Conservation (phyloP, 2,888 invertebrate species). For the Megalurothrips usitatus region DNA sequence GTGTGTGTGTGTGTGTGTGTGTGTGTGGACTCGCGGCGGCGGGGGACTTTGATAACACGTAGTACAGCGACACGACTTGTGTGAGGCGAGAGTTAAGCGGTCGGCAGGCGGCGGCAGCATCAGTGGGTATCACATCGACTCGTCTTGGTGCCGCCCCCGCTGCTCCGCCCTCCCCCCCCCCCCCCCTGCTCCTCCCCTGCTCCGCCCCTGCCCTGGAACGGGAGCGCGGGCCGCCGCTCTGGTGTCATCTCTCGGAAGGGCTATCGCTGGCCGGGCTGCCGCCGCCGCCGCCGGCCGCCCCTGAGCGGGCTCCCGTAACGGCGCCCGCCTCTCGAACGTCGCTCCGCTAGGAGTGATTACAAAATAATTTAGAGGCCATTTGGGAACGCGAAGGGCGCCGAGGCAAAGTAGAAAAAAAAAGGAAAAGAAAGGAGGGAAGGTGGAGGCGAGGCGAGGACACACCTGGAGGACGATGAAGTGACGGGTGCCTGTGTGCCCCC, state of each 20-base stretch:
- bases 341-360: constrained; percentile 18
- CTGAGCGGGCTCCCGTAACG: not conserved
- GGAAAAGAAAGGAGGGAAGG: not conserved
- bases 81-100: no score
- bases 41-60: no score
- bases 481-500: not conserved
- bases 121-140: no score
- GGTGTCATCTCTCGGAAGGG: not conserved
- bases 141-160: no score
- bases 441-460: not conserved
- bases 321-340: not conserved
- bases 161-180: no score
- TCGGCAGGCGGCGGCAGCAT: no score
- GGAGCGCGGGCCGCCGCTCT: no score
- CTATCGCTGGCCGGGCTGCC: not conserved
- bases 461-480: not conserved
- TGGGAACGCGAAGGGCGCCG: constrained; percentile 6
- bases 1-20: no score
- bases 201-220: no score
- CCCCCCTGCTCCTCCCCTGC: no score
- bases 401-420: not conserved
- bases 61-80: no score
- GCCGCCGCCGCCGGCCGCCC: not conserved
- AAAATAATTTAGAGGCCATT: constrained; percentile 25
- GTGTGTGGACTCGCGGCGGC: no score